These are phyloP conservation scores for Osmerus eperlanus DNA, from an alignment of 2,113 vertebrate genomes.

Conservation along the genomic window DNA sequence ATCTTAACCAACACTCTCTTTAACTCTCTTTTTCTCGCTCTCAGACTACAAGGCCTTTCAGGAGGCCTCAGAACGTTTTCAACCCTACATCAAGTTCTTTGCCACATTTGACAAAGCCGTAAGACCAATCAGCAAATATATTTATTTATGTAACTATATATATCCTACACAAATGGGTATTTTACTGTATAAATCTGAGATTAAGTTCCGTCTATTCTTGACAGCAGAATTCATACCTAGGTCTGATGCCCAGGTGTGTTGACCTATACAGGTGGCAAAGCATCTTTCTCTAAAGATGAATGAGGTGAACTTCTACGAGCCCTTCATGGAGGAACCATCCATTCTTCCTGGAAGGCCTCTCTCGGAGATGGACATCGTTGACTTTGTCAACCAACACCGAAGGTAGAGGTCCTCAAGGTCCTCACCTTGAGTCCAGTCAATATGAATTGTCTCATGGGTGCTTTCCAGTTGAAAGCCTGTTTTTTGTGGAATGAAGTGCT, in stretches of 20 bases:
- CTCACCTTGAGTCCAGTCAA: not conserved
- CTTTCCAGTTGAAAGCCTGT: not conserved
- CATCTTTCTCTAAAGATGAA: conserved; percentile 95
- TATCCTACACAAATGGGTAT: not conserved
- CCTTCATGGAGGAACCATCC: conserved; percentile 93
- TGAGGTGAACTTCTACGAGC: conserved; percentile 96
- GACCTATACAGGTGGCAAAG: conserved; percentile 83
- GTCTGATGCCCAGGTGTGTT: not conserved
- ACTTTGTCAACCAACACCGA: conserved; percentile 87
- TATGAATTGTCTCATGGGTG: not conserved
- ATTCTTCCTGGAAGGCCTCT: conserved; percentile 87
- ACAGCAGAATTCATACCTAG: not conserved
- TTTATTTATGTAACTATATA: not conserved
- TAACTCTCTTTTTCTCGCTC: not conserved
- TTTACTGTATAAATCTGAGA: too few relatives aligned
- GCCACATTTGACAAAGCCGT: conserved; percentile 96
- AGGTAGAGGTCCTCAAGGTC: conserved; percentile 67
- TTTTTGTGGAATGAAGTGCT: not conserved
- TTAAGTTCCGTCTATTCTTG: not conserved
- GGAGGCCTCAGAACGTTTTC: conserved; percentile 92
- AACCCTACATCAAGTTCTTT: conserved; percentile 94
- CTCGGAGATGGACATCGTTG: conserved; percentile 89
- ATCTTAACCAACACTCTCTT: not conserved
- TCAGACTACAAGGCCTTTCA: conserved; percentile 92
- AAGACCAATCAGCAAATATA: conserved; percentile 50